Evolutionary conservation across 1,140 invertebrate genomes (phyloP).

Genomic region (Trichonephila clavata): DNA sequence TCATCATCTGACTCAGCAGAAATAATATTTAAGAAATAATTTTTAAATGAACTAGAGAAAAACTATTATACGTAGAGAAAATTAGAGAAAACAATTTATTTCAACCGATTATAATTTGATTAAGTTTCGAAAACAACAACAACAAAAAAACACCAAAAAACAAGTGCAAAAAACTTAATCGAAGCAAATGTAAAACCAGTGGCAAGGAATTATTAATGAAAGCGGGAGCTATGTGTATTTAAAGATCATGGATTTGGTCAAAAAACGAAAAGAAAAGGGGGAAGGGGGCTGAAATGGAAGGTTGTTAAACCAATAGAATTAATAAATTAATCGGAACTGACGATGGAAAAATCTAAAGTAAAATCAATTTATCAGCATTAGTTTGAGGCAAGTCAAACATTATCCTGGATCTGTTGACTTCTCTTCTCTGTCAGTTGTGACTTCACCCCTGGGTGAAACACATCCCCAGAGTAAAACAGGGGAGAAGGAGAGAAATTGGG

Average conservation of each 20-base stretch:
- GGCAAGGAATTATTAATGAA: background rate
- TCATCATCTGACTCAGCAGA: too few species aligned
- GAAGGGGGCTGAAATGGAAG: background rate
- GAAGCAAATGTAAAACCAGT: background rate
- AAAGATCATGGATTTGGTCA: background rate
- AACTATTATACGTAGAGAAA: too few species aligned
- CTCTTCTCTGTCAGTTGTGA: background rate
- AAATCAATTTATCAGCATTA: slow-evolving; percentile 71
- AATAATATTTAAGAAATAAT: too few species aligned
- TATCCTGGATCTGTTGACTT: slow-evolving; percentile 41
- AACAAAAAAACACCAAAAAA: background rate
- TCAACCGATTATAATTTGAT: too few species aligned
- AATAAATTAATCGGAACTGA: slow-evolving; percentile 49
- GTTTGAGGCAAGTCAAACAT: slow-evolving; percentile 50
- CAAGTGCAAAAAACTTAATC: background rate
- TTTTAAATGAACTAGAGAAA: too few species aligned
- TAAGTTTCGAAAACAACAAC: too few species aligned
- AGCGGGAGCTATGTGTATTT: background rate
- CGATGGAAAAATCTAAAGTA: slow-evolving; percentile 69
- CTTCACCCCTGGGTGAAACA: slow-evolving; percentile 11
- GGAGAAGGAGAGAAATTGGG: background rate
- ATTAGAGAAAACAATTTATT: too few species aligned
- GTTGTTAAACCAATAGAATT: slow-evolving; percentile 68
- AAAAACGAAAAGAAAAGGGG: background rate
- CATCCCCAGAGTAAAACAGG: background rate